Evolutionary conservation across 92 coral and sea anemone species (phyloP).

Genomic region (Heliopora coerulea): DNA sequence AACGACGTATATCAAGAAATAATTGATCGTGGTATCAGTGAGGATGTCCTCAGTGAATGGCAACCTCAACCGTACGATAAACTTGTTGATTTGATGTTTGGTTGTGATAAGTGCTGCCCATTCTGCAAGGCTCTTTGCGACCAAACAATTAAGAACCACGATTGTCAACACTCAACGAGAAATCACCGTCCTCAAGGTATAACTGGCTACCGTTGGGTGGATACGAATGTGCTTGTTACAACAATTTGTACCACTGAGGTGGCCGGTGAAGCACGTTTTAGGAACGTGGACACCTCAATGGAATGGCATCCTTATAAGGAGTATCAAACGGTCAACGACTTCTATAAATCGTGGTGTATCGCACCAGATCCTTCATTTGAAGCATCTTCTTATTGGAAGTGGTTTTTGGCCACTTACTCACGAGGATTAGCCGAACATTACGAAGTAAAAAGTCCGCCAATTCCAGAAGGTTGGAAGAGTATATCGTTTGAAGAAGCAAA

Average conservation of each 20-base stretch:
- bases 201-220: background rate
- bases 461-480: background rate
- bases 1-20: background rate
- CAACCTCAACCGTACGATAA: background rate
- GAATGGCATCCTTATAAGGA: slow-evolving; percentile 23
- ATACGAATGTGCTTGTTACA: background rate
- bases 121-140: slow-evolving; percentile 27
- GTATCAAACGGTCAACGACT: slow-evolving; percentile 26
- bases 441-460: background rate
- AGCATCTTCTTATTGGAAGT: slow-evolving; percentile 14
- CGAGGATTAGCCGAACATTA: background rate
- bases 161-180: background rate
- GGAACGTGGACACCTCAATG: background rate
- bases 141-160: background rate
- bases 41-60: background rate
- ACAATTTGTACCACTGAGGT: background rate
- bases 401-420: slow-evolving; percentile 34
- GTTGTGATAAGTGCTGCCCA: slow-evolving; percentile 14
- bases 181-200: slow-evolving; percentile 24
- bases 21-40: background rate
- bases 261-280: background rate
- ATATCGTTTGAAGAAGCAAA: background rate
- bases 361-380: slow-evolving; percentile 16
- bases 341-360: slow-evolving; percentile 26
- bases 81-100: slow-evolving; percentile 1